Evolutionary conservation across 2,113 vertebrate species (phyloP).

Genomic region (Anoplopoma fimbria): DNA sequence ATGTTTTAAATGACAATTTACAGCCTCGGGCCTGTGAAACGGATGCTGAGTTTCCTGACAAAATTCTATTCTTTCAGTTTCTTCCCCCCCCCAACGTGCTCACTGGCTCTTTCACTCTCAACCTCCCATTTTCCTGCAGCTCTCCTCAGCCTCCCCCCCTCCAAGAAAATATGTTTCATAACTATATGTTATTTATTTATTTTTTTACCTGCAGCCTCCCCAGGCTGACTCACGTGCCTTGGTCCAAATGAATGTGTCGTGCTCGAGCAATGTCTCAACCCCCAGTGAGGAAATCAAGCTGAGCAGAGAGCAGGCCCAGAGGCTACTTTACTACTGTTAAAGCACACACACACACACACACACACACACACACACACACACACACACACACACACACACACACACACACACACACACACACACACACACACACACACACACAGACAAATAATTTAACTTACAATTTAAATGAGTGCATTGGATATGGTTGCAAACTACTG

Average conservation of each 20-base stretch:
- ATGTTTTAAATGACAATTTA: slow-evolving; percentile 67
- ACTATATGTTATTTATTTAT: slow-evolving; percentile 47
- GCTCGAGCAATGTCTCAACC: slow-evolving; percentile 49
- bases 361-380: slow-evolving; percentile 6
- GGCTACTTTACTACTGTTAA: slow-evolving; percentile 40
- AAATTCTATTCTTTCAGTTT: slow-evolving; percentile 45
- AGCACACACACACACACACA: slow-evolving; percentile 19
- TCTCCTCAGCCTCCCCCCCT: not conserved
- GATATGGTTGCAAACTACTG: slow-evolving; percentile 1
- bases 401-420: not conserved
- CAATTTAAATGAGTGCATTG: slow-evolving; percentile 22
- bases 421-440: not conserved
- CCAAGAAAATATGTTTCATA: slow-evolving; percentile 65
- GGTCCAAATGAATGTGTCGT: slow-evolving; percentile 66
- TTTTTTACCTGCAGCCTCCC: slow-evolving; percentile 63
- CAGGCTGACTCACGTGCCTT: slow-evolving; percentile 49
- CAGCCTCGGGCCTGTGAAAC: slow-evolving; percentile 60
- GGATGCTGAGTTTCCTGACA: slow-evolving; percentile 57
- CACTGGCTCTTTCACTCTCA: not conserved
- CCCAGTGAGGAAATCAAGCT: slow-evolving; percentile 60
- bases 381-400: slow-evolving; percentile 6
- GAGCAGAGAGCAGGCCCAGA: slow-evolving; percentile 56
- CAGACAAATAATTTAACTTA: slow-evolving; percentile 42
- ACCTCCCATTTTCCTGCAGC: slow-evolving; percentile 16
- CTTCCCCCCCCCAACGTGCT: not conserved